Evolutionary conservation across 2,113 vertebrate genomes (phyloP).

Genomic region (Sitta europaea): DNA sequence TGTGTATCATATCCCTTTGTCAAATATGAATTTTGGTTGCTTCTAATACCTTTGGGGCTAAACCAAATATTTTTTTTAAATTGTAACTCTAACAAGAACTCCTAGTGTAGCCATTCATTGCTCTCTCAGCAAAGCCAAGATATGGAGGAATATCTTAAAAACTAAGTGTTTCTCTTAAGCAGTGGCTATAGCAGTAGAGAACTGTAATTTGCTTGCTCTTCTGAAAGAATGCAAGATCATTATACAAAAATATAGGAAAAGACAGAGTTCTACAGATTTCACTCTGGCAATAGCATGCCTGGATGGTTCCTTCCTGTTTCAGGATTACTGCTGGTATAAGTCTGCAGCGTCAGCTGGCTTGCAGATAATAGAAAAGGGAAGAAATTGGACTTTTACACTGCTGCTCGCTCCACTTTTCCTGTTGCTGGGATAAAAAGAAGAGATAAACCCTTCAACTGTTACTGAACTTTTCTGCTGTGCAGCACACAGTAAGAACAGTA

Average conservation of each 20-base stretch:
- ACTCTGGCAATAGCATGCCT: neutral
- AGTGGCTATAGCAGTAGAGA: neutral
- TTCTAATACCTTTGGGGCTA: neutral
- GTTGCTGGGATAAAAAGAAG: neutral
- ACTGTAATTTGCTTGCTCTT: neutral
- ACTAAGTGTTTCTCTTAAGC: neutral
- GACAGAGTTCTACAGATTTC: neutral
- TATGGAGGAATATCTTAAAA: neutral
- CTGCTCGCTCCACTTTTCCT: neutral
- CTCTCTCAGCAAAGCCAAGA: neutral
- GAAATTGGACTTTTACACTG: neutral
- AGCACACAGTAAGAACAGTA: neutral
- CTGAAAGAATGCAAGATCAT: neutral
- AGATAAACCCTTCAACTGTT: neutral
- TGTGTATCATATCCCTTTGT: neutral
- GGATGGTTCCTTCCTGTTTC: slow-evolving; percentile 1
- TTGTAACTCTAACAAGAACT: neutral
- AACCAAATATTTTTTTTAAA: neutral
- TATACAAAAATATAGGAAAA: neutral
- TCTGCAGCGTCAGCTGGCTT: neutral
- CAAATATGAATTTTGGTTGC: neutral
- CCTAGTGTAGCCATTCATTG: neutral
- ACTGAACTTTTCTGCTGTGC: neutral
- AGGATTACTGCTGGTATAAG: neutral
- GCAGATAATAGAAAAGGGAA: neutral